Evolutionary conservation across 2,113 vertebrate species (phyloP), one percentile per base, ranked within the genome.

Genomic region (Meleagris gallopavo): DNA sequence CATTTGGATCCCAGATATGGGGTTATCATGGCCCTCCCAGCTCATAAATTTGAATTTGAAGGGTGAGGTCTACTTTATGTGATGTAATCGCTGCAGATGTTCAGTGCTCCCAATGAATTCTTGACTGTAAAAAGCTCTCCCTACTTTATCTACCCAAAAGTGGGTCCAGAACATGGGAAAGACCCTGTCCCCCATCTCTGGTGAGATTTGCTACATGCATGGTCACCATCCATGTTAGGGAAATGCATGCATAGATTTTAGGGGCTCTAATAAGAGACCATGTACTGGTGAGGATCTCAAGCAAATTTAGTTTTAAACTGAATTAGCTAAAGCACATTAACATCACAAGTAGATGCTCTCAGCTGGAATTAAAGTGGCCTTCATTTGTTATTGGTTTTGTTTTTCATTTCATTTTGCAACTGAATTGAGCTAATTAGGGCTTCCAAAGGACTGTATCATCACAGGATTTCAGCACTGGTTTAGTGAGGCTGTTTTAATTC

Each of bases 251-350:
- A 0, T 43, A 72, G 69, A 19, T 48, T 40, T 18, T 18, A 52
- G n/a, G 43, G 72, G 54, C 64, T 83, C 76, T n/a, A 10, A 8
- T 57, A 58, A 32, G 38, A 88, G 29, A 7, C 19, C 38, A 40
- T 1, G 3, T 38, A 83, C n/a, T 30, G 4, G 25, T 8, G 4
- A 93, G 46, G 40, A 62, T 58, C 40, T 78, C 52, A 58, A 71
- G 45, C 14, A 92, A 85, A 88, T 93, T 89, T 71, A 57, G 74
- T 91, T 91, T 78, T 70, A 82, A 90, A 79, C 79, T 62, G 86
- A 41, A 79, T 88, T 85, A 85, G 62, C 74, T 62, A 82, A 89
- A 84, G 73, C 1, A 1, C 29, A 74, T 87, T 91, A 89, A 57
- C 45, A 74, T 52, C 70, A 29, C 57, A 46, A 87, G 73, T 6